Evolutionary conservation across 2,113 vertebrate genomes (phyloP), one percentile per base, ranked within the genome.

Genomic region (Cebus imitator): DNA sequence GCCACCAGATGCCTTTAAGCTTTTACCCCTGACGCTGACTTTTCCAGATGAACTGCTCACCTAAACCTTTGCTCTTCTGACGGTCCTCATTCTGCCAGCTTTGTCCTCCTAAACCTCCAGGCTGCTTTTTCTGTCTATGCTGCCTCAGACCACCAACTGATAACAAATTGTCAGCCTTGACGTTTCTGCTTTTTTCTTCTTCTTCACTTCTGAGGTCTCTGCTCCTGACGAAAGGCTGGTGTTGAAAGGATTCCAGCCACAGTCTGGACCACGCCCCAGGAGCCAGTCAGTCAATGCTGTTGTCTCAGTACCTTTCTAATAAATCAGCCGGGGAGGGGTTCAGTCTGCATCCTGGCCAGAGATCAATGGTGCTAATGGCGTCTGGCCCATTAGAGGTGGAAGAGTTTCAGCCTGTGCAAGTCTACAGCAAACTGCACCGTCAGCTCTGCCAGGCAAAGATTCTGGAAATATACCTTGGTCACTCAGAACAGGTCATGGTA

Each of bases 301-400:
- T 50, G 48, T 17, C 76, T 92, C 55, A 0, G 18, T n/a, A 30
- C 17, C 48, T 32, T 21, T 45, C 50, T 80, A 14, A 5, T 48
- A 79, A 35, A 27, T 58, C 57, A 48, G 45, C 72, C 7, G 2
- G 4, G 78, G 73, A 87, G 37, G n/a, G 58, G 3, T 43, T 52
- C 57, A 2, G 93, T 16, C 90, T 61, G 70, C 83, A 64, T 93
- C 78, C 96, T 86, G 82, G 79, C 58, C 13, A 14, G 35, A 23
- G 5, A 95, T 95, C 89, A 11, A 95, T 93, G 61, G 52, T 11
- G 40, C 72, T 95, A 94, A 97, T 97, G 93, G 91, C 57, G 79
- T 94, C 68, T 32, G 73, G 58, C 73, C 94, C 92, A 94, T 96
- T 97, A 96, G 91, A 12, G 45, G 17, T 0, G 20, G 97, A 83